Evolutionary conservation across 1,140 invertebrate species (phyloP).

Genomic region (Rhagoletis pomonella): DNA sequence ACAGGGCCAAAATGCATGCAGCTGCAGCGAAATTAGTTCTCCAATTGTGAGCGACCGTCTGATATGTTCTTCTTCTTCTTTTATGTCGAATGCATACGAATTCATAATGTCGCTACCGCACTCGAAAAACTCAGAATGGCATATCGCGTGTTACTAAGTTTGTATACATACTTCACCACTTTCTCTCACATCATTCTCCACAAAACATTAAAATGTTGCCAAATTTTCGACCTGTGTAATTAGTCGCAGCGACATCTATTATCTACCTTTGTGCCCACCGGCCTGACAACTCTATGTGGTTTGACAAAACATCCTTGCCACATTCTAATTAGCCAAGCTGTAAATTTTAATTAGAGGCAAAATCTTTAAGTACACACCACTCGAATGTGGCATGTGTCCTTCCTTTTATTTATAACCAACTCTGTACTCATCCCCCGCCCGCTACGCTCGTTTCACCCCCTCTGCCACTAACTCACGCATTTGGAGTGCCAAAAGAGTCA

Average conservation of each 20-base stretch:
- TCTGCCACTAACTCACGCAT: no score
- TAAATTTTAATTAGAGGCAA: constrained; percentile 49
- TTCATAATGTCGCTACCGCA: no score
- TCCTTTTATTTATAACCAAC: neutral
- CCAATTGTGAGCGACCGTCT: no score
- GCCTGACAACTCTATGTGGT: constrained; percentile 9
- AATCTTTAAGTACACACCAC: constrained; percentile 40
- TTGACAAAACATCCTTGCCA: constrained; percentile 43
- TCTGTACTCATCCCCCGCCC: neutral
- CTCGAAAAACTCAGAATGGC: no score
- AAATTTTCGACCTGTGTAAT: neutral
- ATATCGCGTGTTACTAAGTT: no score
- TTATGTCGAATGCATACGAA: no score
- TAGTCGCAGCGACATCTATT: constrained; percentile 12
- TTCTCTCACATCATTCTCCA: no score
- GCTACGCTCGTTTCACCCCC: no score
- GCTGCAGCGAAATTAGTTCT: no score
- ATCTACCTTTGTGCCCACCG: neutral
- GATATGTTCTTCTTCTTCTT: no score
- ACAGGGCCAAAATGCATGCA: no score
- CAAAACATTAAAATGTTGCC: neutral
- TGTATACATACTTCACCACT: no score
- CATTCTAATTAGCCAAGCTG: constrained; percentile 41
- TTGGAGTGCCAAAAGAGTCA: constrained; percentile 49
- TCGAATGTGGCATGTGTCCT: constrained; percentile 43